phyloP scores from a whole-genome alignment of 2,113 vertebrate species.

The Sylvietta virens region DNA sequence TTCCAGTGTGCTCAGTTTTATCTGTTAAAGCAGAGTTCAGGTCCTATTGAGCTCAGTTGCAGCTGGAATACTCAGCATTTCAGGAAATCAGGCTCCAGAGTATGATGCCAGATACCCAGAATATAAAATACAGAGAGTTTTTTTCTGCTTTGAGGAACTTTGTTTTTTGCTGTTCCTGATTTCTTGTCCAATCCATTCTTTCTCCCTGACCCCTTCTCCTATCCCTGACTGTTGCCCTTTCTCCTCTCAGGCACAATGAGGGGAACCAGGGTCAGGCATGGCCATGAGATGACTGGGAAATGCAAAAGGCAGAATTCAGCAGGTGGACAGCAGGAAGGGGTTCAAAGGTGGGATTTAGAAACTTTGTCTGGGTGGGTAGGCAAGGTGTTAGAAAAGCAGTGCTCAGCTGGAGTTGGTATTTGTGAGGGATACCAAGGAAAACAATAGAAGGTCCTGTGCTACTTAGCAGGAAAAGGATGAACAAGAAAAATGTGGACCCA shows the following conservation, averaged over 20 bases:
- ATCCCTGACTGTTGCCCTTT: not conserved
- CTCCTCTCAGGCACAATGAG: not conserved
- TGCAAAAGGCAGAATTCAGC: not conserved
- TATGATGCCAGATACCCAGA: not conserved
- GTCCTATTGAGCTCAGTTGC: conserved; percentile 1
- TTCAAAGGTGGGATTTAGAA: not conserved
- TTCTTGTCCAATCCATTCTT: not conserved
- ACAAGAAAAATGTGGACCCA: rapidly evolving
- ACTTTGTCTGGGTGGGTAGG: not conserved
- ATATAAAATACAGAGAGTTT: not conserved
- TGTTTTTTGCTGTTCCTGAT: not conserved
- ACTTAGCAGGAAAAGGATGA: not conserved
- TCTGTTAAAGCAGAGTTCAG: conserved; percentile 5
- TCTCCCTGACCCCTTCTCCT: not conserved
- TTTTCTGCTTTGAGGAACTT: not conserved
- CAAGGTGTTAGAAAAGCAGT: not conserved
- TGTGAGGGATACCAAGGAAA: not conserved
- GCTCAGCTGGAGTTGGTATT: not conserved
- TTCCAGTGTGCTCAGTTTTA: not conserved
- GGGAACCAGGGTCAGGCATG: not conserved
- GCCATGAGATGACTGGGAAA: no score
- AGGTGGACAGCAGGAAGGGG: not conserved
- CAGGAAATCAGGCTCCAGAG: not conserved
- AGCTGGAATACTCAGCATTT: conserved; percentile 19
- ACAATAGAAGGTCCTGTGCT: not conserved